Evolutionary conservation across 1,140 invertebrate genomes (phyloP).

Genomic region (Euura saliciscinereae): DNA sequence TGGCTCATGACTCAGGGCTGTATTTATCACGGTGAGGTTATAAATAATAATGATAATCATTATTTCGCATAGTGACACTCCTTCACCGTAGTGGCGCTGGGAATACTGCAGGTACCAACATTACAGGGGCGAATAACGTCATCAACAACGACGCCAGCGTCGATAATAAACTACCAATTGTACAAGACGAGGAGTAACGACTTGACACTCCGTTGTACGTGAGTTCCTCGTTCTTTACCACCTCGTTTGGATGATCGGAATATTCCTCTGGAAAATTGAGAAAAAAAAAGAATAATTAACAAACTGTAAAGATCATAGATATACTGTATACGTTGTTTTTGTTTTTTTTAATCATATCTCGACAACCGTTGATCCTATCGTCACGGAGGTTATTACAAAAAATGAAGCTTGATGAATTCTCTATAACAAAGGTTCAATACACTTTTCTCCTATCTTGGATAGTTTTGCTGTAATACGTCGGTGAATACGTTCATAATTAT

Average conservation of each 20-base stretch:
- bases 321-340: too few relatives aligned
- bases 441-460: too few relatives aligned
- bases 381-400: too few relatives aligned
- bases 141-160: neutral
- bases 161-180: neutral
- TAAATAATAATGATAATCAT: too few relatives aligned
- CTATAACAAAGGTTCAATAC: too few relatives aligned
- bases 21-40: constrained; percentile 20
- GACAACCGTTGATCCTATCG: too few relatives aligned
- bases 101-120: neutral
- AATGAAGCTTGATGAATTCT: too few relatives aligned
- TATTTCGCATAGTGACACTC: neutral
- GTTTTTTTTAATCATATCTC: too few relatives aligned
- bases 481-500: too few relatives aligned
- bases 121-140: neutral
- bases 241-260: constrained; percentile 88
- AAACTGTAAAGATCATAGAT: too few relatives aligned
- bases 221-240: constrained; percentile 90
- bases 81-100: neutral
- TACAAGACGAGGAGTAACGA: neutral
- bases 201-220: constrained; percentile 66
- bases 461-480: too few relatives aligned
- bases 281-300: constrained; percentile 19
- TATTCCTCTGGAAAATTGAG: constrained; percentile 72
- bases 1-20: constrained; percentile 21